Conservation (phyloP, 35 echinoderm and acorn worm species). For the Patiria miniata region DNA sequence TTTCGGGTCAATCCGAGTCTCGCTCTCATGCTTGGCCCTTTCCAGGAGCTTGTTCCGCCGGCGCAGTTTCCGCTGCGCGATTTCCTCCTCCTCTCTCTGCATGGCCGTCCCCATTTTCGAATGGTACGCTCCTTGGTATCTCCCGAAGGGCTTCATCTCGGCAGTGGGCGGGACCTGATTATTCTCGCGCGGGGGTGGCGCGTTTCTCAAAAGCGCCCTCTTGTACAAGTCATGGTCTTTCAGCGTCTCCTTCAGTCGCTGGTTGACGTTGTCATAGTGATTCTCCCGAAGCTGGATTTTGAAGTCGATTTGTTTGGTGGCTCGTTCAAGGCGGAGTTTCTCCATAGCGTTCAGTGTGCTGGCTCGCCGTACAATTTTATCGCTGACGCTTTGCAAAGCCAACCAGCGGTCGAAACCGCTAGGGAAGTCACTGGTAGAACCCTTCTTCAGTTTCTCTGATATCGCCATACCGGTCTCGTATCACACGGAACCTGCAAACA, state of each 20-base stretch:
- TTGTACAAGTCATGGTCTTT: slow-evolving; percentile 74
- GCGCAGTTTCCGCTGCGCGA: slow-evolving; percentile 32
- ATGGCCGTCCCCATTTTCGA: slow-evolving; percentile 37
- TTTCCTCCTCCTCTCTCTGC: slow-evolving; percentile 43
- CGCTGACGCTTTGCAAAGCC: slow-evolving; percentile 61
- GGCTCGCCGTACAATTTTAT: slow-evolving; percentile 53
- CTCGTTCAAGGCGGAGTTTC: slow-evolving; percentile 48
- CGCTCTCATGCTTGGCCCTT: slow-evolving; percentile 50
- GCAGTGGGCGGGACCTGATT: neutral
- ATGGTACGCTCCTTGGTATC: slow-evolving; percentile 56
- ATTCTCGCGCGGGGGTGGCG: neutral
- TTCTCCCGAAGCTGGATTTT: slow-evolving; percentile 45
- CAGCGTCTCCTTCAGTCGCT: slow-evolving; percentile 49
- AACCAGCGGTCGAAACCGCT: slow-evolving; percentile 73
- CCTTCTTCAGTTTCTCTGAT: slow-evolving; percentile 32
- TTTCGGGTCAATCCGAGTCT: slow-evolving; percentile 54
- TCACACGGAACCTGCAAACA: no score
- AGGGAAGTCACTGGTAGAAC: slow-evolving; percentile 65
- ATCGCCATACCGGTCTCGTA: neutral
- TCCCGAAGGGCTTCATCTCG: slow-evolving; percentile 32
- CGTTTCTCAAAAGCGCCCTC: slow-evolving; percentile 56
- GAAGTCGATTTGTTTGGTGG: slow-evolving; percentile 58
- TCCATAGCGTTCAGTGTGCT: slow-evolving; percentile 73
- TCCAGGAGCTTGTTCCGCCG: slow-evolving; percentile 53
- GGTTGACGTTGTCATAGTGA: slow-evolving; percentile 41